phyloP scores from a whole-genome alignment of 2,113 vertebrate genomes.

The Hylia prasina region DNA sequence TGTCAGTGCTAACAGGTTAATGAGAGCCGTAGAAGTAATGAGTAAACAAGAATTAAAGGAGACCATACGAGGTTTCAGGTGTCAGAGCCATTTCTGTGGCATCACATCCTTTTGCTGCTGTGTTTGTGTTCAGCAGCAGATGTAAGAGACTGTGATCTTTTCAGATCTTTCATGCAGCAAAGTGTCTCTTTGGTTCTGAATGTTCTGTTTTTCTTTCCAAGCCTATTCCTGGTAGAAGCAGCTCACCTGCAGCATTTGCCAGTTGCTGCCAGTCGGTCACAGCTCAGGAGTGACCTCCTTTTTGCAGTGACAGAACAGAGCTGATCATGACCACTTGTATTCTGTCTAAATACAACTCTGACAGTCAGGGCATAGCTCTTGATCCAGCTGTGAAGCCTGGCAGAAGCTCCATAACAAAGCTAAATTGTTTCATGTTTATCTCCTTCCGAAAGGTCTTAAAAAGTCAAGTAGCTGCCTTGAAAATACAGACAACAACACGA shows the following conservation, averaged over 20 bases:
- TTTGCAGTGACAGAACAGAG: neutral
- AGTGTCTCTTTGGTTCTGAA: neutral
- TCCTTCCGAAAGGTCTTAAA: neutral
- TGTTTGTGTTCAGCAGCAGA: neutral
- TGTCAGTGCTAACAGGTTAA: neutral
- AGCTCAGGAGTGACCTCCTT: neutral
- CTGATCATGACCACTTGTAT: neutral
- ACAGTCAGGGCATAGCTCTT: neutral
- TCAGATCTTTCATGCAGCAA: neutral
- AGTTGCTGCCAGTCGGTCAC: accelerated
- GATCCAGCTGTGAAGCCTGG: neutral
- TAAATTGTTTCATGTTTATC: neutral
- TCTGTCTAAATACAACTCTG: neutral
- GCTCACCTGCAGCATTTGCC: neutral
- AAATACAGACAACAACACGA: neutral
- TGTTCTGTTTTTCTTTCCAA: neutral
- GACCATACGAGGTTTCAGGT: neutral
- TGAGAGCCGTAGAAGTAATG: neutral
- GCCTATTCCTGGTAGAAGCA: neutral
- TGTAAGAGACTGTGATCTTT: neutral
- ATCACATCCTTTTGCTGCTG: neutral
- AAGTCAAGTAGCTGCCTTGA: neutral
- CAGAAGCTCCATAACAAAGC: neutral
- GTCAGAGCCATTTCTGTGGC: neutral
- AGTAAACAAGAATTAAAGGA: neutral